A percentile compares a stretch with the other conserved stretches of the same genome.
Conservation (phyloP, 2,113 vertebrate genomes). For the Pleuronectes platessa region DNA sequence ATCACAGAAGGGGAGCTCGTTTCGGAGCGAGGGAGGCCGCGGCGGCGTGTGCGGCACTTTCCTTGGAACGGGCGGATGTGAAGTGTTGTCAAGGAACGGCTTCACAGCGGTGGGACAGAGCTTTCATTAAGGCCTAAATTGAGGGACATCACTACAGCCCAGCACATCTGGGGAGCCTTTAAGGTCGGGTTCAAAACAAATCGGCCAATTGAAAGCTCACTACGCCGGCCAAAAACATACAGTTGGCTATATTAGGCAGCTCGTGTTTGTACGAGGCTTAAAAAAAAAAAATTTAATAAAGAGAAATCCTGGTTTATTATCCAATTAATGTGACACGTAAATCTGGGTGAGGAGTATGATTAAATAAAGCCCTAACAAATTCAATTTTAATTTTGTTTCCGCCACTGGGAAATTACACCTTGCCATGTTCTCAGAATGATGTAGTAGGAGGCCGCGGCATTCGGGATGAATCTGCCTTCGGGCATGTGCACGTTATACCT, state of each 20-base stretch:
- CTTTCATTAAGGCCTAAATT: slow-evolving; percentile 79
- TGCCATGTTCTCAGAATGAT: neutral
- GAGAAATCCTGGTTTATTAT: slow-evolving; percentile 31
- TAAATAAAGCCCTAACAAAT: neutral
- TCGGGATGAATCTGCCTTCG: too few relatives aligned
- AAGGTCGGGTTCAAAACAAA: slow-evolving; percentile 60
- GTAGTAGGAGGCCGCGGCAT: neutral
- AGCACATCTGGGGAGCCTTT: slow-evolving; percentile 67
- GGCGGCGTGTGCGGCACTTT: slow-evolving; percentile 71
- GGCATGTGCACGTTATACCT: too few relatives aligned
- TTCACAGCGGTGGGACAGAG: slow-evolving; percentile 69
- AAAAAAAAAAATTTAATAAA: neutral
- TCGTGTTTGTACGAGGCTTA: slow-evolving; percentile 6
- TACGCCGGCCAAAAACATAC: slow-evolving; percentile 55
- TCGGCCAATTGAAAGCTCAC: slow-evolving; percentile 66
- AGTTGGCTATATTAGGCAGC: slow-evolving; percentile 29
- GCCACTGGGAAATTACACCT: neutral
- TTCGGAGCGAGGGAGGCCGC: slow-evolving; percentile 55
- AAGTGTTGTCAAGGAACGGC: slow-evolving; percentile 75
- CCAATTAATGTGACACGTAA: slow-evolving; percentile 34
- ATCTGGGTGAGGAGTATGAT: slow-evolving; percentile 28
- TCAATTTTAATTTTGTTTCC: neutral
- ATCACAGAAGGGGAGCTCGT: slow-evolving; percentile 78
- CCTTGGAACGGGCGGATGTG: slow-evolving; percentile 51
- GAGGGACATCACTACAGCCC: slow-evolving; percentile 68